A percentile compares a stretch with the other conserved stretches of the same genome.
phyloP scores from a whole-genome alignment of 2,888 invertebrate species.

The Cephus spinipes region DNA sequence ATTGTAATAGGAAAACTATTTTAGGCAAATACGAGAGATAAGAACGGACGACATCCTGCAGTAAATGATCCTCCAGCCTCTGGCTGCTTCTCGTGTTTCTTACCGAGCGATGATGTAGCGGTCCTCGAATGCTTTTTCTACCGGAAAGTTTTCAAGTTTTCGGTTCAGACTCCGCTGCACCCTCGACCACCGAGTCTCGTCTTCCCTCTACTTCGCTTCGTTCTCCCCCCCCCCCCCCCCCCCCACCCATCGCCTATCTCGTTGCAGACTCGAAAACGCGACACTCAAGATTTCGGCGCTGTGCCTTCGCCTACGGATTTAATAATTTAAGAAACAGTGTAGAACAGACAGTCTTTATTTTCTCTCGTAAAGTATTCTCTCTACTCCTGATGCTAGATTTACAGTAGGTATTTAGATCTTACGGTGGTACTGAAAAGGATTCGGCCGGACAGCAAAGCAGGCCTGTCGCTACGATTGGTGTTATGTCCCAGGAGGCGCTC shows the following conservation, averaged over 20 bases:
- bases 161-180: neutral
- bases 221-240: too few species aligned
- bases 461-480: too few species aligned
- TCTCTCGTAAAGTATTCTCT: too few species aligned
- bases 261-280: too few species aligned
- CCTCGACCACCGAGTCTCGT: too few species aligned
- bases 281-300: neutral
- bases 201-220: too few species aligned
- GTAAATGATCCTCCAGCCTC: neutral
- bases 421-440: constrained; percentile 5
- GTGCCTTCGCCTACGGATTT: neutral
- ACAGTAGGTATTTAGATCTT: too few species aligned
- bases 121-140: neutral
- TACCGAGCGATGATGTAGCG: neutral
- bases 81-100: neutral
- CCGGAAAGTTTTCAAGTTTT: neutral
- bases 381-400: too few species aligned
- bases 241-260: too few species aligned
- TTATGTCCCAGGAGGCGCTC: too few species aligned
- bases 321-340: too few species aligned
- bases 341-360: too few species aligned
- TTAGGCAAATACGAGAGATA: neutral
- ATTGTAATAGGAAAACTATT: constrained; percentile 2
- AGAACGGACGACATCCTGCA: neutral
- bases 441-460: constrained; percentile 4